Evolutionary conservation across 2,113 vertebrate species (phyloP), one percentile per base, ranked within the genome.

Genomic region (Equus quagga): DNA sequence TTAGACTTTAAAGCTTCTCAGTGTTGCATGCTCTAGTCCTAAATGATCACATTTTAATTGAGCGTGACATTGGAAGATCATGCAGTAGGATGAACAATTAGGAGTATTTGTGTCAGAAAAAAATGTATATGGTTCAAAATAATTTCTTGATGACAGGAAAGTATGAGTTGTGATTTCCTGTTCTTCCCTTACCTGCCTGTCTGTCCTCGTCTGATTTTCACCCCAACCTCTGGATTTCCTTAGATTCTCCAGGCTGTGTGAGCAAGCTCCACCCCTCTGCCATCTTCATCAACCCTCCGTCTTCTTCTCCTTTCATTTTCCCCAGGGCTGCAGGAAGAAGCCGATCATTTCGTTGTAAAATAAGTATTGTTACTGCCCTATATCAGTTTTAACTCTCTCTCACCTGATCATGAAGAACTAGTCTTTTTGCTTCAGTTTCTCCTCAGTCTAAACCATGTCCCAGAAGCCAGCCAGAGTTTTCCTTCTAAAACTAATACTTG

Each of bases 1-100:
- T 41, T 88, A 88, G 46, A 33, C 28, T 80, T 98, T 72, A 72
- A 73, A 80, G 17, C 56, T 96, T 94, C 51, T 72, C 19, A 94
- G 6, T 64, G 28, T 33, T 76, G 54, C 54, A 67, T 85, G 14
- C 8, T 82, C 1, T 60, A 54, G 5, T 67, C 33, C 44, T 49
- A 58, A 54, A 89, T 49, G 24, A 72, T 64, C 5, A 51, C 12
- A 65, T 78, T 93, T 78, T 78, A 31, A 54, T 19, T 60, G 8
- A 85, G 2, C 21, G n/a, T 67, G 33, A 78, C 79, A 12, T 31
- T 6, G 10, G 78, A 1, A 80, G 75, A 28, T 75, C 24, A 89
- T 82, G 13, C 11, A 31, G 33, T 9, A 75, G 8, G 14, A 0
- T 31, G 91, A 94, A 65, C 0, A 78, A 46, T 54, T 67, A 3